phyloP scores from a whole-genome alignment of 2,797 vertebrate genomes.

The Paguma larvata region DNA sequence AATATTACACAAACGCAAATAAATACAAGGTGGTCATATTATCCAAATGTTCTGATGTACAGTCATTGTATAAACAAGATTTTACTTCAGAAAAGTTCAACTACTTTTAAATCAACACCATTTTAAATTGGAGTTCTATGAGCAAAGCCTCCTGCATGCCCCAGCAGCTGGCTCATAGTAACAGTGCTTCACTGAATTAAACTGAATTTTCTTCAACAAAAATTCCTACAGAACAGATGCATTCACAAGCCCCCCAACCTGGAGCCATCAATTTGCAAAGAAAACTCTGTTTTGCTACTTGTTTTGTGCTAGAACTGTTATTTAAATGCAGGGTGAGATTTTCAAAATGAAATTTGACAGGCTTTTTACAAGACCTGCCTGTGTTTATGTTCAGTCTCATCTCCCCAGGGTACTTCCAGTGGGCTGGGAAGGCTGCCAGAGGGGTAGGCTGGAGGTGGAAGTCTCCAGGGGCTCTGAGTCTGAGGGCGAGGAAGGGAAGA shows the following conservation, averaged over 20 bases:
- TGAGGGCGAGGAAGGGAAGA: not conserved
- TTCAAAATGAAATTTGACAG: slow-evolving; percentile 73
- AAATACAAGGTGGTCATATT: not conserved
- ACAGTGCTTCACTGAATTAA: slow-evolving; percentile 61
- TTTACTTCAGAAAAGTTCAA: slow-evolving; percentile 11
- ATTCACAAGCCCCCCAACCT: slow-evolving; percentile 27
- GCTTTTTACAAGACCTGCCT: not conserved
- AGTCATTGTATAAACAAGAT: not conserved
- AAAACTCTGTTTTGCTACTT: slow-evolving; percentile 67
- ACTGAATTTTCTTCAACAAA: slow-evolving; percentile 60
- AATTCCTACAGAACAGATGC: slow-evolving; percentile 58
- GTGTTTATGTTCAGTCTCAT: slow-evolving; percentile 35
- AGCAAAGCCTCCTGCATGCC: not conserved
- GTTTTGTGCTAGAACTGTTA: slow-evolving; percentile 63
- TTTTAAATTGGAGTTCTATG: not conserved
- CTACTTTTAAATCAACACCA: not conserved
- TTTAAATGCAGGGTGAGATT: slow-evolving; percentile 66
- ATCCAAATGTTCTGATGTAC: not conserved
- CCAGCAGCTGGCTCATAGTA: slow-evolving; percentile 61
- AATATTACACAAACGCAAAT: not conserved
- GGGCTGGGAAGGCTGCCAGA: slow-evolving; percentile 24
- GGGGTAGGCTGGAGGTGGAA: not conserved
- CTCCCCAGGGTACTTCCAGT: slow-evolving; percentile 31
- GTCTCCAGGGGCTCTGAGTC: not conserved
- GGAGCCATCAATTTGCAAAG: slow-evolving; percentile 41